Base-by-base conservation (phyloP, 2,888 invertebrate genomes). In the Tipula helvola region DNA sequence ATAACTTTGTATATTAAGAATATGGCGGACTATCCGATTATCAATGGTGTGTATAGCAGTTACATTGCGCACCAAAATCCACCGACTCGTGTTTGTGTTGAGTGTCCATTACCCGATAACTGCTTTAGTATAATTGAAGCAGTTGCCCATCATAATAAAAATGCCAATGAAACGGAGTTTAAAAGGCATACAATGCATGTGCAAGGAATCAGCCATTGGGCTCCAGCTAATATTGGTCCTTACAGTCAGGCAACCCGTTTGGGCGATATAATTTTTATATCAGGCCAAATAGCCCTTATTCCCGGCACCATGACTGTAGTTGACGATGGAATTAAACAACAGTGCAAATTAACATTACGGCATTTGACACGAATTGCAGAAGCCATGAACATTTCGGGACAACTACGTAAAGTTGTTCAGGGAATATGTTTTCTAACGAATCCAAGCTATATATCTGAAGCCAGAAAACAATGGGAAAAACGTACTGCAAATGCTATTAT, bases 201-300 rank as follows among this genome's bases (percentile, higher is more conserved):
- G 71, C 98, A 98, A 92, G 96, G 98, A 88, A 95, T 98, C 89
- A 98, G 98, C 41, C 98, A 98, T 91, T 98, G 98, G 98, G 98
- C 98, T n/a, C 98, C 98, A 0, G 98, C 98, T 87, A 98, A 97
- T 90, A 98, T 98, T 89, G 98, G 98, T 85, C 98, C 98, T 5
- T 98, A 98, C 91, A 98, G 98, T 90, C 98, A 98, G 92, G 96
- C 97, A 2, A 94, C 96, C 87, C 94, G 95, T 93, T 93, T 97
- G 86, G 96, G 96, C 87, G 95, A 96, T 89, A 94, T 96, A 88
- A 95, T 97, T 87, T 95, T 96, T 90, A 95, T 98, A 86, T 97
- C 98, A 89, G 98, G 98, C 0, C 98, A 98, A 93, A 98, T 98
- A 89, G 97, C 96, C 13, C 92, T 98, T 88, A 95, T 97, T 88